phyloP scores from a whole-genome alignment of 2,797 vertebrate species.

The Fringilla coelebs region DNA sequence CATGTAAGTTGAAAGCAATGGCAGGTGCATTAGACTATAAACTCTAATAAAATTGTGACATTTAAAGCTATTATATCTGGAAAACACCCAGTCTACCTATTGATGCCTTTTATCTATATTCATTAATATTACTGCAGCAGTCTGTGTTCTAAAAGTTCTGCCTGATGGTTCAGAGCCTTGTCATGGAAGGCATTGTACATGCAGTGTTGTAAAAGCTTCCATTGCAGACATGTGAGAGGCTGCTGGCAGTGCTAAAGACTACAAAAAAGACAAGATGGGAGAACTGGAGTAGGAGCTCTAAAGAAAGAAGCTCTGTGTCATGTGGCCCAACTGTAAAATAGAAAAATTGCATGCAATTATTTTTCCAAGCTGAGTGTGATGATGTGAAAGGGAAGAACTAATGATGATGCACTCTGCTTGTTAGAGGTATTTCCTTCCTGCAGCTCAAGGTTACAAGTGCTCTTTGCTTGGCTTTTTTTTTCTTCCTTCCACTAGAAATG shows the following conservation, averaged over 20 bases:
- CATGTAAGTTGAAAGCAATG: neutral
- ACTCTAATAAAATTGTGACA: neutral
- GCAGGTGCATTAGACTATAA: neutral
- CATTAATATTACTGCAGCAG: neutral
- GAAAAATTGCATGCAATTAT: constrained; percentile 83
- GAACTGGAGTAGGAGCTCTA: constrained; percentile 48
- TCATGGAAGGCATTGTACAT: neutral
- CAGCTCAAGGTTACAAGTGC: constrained; percentile 70
- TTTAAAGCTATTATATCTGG: neutral
- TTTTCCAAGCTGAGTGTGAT: constrained; percentile 69
- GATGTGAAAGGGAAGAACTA: constrained; percentile 76
- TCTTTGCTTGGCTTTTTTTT: constrained; percentile 27
- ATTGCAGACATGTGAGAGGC: neutral
- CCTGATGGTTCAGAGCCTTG: neutral
- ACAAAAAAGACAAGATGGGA: constrained; percentile 53
- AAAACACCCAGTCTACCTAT: neutral
- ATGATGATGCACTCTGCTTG: constrained; percentile 78
- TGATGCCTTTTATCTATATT: neutral
- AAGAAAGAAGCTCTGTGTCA: constrained; percentile 72
- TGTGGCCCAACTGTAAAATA: constrained; percentile 79
- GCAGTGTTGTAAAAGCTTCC: constrained; percentile 16
- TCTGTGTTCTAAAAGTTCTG: neutral
- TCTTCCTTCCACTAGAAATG: constrained; percentile 4
- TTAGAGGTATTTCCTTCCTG: constrained; percentile 75
- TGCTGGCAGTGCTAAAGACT: neutral